Base-by-base conservation (phyloP, 2,888 invertebrate genomes). In the Lithophane leautieri region DNA sequence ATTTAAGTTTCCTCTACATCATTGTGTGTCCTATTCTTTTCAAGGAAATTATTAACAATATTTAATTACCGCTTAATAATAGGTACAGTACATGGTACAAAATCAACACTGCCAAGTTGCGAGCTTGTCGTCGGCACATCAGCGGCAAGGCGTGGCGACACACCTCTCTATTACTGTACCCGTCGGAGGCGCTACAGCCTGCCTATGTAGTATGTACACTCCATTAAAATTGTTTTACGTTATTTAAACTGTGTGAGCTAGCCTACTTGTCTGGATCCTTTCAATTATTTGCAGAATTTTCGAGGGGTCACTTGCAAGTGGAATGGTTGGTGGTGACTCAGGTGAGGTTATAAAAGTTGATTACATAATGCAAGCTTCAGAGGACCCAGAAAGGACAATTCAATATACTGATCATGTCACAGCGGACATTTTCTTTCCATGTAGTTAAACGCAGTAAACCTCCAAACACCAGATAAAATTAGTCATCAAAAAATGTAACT, bases 91-190 rank as follows among this genome's bases (percentile, higher is more conserved):
- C 73, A 78, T 81, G 70, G 65, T 70, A 86, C 72, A 90, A 88
- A 90, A 91, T 89, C 84, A 88, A 89, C 89, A 90, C 72, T 75
- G 86, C 79, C 83, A 88, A 84, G 80, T 90, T 90, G 91, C 89
- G 88, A 87, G 90, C 90, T 91, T 90, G 92, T 93, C 92, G 92
- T 91, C 92, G 86, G 89, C 91, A 89, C 92, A 91, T 93, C 94
- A 93, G 87, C 89, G 76, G 81, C 70, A 80, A 92, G 96, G 96
- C 96, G 95, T 91, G 92, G 84, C 94, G 95, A 90, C 95, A 95
- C 96, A 94, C 96, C 96, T 94, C 94, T 94, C 93, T 92, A 95
- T 95, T 95, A 95, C 92, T 87, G 92, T 86, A 86, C 90, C 88
- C 79, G 69, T 80, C 81, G 76, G 75, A 81, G 79, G 79, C 89